Conservation (phyloP, 2,797 vertebrate species). For the Otolemur crassicaudatus region DNA sequence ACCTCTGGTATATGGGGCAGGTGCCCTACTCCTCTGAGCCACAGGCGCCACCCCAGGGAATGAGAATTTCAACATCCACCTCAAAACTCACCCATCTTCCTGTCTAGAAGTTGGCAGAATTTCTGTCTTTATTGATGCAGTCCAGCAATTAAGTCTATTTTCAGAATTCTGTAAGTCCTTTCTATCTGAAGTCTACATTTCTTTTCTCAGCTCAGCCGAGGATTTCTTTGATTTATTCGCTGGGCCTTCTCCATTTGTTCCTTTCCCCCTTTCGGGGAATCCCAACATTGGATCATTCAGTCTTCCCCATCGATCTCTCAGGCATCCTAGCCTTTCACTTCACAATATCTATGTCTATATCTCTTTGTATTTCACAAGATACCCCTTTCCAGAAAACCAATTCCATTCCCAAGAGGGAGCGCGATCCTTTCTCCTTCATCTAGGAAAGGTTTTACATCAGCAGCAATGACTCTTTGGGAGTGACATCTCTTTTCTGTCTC, state of each 20-base stretch:
- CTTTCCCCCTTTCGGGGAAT: neutral
- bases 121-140: neutral
- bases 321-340: neutral
- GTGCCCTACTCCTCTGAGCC: no score
- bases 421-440: neutral
- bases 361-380: neutral
- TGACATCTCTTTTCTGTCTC: neutral
- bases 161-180: neutral
- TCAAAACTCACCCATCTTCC: neutral
- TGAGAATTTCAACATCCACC: neutral
- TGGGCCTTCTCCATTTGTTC: neutral
- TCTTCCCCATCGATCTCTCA: neutral
- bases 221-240: neutral
- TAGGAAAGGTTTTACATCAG: neutral
- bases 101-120: neutral
- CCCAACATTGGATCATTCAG: neutral
- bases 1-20: no score
- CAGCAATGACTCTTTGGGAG: neutral
- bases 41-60: neutral
- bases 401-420: neutral
- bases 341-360: neutral
- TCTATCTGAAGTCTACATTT: neutral
- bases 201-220: neutral
- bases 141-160: neutral
- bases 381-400: neutral